These are phyloP conservation scores for Eulithis prunata DNA, from an alignment of 2,888 invertebrate species.

Conservation along the genomic window DNA sequence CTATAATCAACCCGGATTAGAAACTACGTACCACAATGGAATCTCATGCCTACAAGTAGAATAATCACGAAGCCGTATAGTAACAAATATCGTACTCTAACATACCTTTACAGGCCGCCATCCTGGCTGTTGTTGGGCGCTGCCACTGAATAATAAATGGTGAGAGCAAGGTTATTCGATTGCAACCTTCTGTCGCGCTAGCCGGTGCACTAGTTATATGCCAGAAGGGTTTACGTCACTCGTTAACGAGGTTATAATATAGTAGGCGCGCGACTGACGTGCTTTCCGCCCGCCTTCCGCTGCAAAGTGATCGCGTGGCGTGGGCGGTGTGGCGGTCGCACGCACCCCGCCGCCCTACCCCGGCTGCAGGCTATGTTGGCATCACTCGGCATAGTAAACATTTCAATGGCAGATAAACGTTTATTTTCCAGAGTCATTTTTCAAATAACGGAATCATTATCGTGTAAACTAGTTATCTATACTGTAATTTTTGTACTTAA, in stretches of 20 bases:
- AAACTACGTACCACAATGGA: constrained; percentile 11
- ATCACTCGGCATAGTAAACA: constrained; percentile 55
- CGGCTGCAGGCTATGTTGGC: constrained; percentile 61
- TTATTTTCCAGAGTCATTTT: constrained; percentile 10
- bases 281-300: constrained; percentile 69
- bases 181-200: constrained; percentile 32
- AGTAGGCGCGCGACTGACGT: constrained; percentile 60
- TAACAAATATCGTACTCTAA: constrained; percentile 41
- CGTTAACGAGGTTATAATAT: constrained; percentile 72
- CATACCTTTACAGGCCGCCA: constrained; percentile 79
- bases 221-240: constrained; percentile 73
- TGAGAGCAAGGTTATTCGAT: constrained; percentile 68
- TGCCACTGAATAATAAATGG: constrained; percentile 81
- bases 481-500: too few species aligned
- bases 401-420: constrained; percentile 52
- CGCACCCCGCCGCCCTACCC: constrained; percentile 53
- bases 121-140: constrained; percentile 74
- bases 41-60: constrained; percentile 23
- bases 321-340: constrained; percentile 74
- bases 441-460: neutral
- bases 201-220: constrained; percentile 50
- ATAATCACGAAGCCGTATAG: constrained; percentile 31
- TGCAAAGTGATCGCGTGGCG: constrained; percentile 80
- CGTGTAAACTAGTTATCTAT: too few species aligned
- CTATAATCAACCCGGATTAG: constrained; percentile 2